A percentile compares a stretch with the other conserved stretches of the same genome.
phyloP scores from a whole-genome alignment of 64 coral and sea anemone genomes.

The Anthopleura sola region DNA sequence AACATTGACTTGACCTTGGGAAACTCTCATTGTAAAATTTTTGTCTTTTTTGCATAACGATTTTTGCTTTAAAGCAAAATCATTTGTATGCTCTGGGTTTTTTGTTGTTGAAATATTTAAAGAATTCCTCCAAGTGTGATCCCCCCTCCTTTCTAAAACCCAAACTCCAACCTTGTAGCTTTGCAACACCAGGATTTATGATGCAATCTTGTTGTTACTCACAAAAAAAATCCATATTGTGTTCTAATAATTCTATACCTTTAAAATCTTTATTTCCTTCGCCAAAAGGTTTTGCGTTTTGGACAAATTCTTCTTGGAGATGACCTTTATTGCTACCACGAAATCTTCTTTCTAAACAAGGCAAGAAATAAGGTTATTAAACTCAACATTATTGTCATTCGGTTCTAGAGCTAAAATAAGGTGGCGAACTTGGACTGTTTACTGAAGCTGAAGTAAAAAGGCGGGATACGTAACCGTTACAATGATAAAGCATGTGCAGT shows the following conservation, averaged over 20 bases:
- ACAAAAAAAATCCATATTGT: background rate
- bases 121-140: no score
- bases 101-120: background rate
- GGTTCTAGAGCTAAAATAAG: background rate
- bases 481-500: background rate
- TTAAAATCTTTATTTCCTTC: conserved; percentile 97
- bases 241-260: conserved; percentile 54
- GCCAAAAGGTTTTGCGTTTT: conserved; percentile 92
- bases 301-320: conserved; percentile 95
- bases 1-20: background rate
- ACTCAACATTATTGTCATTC: background rate
- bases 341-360: conserved; percentile 81
- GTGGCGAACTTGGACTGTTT: background rate
- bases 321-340: conserved; percentile 92
- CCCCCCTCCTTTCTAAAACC: no score
- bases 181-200: background rate
- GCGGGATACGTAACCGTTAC: background rate
- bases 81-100: background rate
- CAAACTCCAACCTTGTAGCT: background rate
- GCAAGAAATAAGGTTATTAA: background rate
- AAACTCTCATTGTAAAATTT: background rate
- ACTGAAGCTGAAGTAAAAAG: background rate
- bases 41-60: no score
- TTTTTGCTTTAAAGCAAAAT: background rate
- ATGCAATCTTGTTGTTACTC: background rate